Evolutionary conservation across 2,888 invertebrate species (phyloP), one percentile per base, ranked within the genome.

Genomic region (Hirtodrosophila duncani): DNA sequence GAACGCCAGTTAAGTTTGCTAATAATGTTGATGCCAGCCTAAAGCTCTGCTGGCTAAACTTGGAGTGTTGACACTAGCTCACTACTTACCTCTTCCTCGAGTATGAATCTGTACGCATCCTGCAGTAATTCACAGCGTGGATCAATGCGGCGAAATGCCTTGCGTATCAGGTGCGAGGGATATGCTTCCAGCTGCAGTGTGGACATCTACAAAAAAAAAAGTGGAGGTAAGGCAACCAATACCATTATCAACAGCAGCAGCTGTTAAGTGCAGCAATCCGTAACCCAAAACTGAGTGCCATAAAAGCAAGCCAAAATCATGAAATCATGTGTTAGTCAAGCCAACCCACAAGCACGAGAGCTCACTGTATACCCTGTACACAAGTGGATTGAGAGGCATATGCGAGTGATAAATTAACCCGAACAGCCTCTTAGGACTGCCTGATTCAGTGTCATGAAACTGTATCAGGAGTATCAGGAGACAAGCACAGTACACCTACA

Each of bases 131-230:
- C 34, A 37, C 71, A 67, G 11, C 67, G 81, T 6, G 62, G 46
- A 70, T 84, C 68, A 60, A 87, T 81, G 65, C 70, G 69, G 9
- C 72, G 78, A 34, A 87, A 68, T 51, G 85, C 79, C 75, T 79
- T 82, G 51, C 83, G 83, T 67, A 87, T 84, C 43, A 84, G 74
- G 16, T 80, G 68, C 2, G 86, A 86, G n/a, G 86, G 86, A 77
- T 83, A 86, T 11, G 78, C 65, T 43, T 83, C 86, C 43, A 86
- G 67, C 44, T 83, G 83, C 36, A 72, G 66, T 58, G 84, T 69
- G 36, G 72, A 71, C 38, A 87, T 63, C 86, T 86, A 67, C 24
- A 68, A 74, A 48, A 34, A 6, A 21, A 27, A 7, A 1, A 14
- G 3, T 8, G 3, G 14, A 9, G 5, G 6, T 21, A 10, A 14